Evolutionary conservation across 2,888 invertebrate genomes (phyloP), one percentile per base, ranked within the genome.

Genomic region (Campopleginae sp.): DNA sequence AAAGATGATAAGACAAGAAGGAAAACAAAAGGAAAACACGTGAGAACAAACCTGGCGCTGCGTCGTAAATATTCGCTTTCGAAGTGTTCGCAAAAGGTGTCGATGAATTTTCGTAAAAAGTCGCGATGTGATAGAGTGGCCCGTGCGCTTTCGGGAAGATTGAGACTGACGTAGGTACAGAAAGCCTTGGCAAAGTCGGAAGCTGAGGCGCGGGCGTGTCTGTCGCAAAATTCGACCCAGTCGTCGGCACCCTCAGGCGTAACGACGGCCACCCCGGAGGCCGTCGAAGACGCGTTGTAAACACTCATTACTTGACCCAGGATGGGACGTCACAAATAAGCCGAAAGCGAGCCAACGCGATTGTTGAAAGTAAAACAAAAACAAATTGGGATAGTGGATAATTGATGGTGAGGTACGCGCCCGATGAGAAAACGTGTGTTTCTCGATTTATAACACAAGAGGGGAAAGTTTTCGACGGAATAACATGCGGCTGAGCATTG

Each of bases 141-240:
- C 85, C 96, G 95, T 27, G 96, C 95, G 89, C 95, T 95, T 89
- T 97, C 97, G 46, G 96, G 95, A 86, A 96, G 94, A 91, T 96
- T 96, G 70, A 96, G 95, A 89, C 96, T 96, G 86, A 97, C 95
- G 92, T 96, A 98, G 88, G 96, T 96, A 88, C 97, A 95, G 94
- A 98, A 98, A 90, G 97, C 97, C 94, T 97, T 97, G 90, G 98
- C 97, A 94, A 98, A 98, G 94, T 98, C 98, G 91, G 97, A 96
- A 85, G 98, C 98, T 81, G 98, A 97, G 85, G 96, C 95, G 91
- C 96, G 96, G 84, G 98, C 98, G 94, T 98, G 98, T 93, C 97
- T 96, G 94, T 98, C 97, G 94, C 97, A 97, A 94, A 97, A 97
- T 93, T 97, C 97, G 92, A 96, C 95, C 97, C 97, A 98, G 94